Base-by-base conservation (phyloP, 2,113 vertebrate genomes). In the Urocolius indicus region DNA sequence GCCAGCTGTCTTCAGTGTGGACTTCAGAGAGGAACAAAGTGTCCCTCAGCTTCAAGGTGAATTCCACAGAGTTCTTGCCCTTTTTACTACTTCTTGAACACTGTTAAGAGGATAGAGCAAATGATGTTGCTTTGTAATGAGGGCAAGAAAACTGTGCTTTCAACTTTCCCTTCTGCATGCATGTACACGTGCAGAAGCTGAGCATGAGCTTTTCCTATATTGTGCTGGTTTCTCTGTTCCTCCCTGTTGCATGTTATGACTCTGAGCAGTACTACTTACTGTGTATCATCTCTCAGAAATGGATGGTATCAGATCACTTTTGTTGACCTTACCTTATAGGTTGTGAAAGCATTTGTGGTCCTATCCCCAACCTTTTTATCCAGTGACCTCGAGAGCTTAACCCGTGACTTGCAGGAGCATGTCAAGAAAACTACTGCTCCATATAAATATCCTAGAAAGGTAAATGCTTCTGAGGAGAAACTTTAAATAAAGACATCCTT, bases 371-470 rank as follows among this genome's bases (percentile, higher is more conserved):
- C 80, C 10, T 98, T 98, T 92, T 95, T 96, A 80, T 95, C 89
- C 30, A 80, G 81, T 19, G 93, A 98, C 77, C 95, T 89, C 62
- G 85, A 97, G 36, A 96, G 96, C 69, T 96, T 99, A 94, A 78
- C 84, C 16, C 16, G 23, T 71, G 98, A 99, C 67, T 95, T 99
- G 94, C 98, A 99, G 92, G 95, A 98, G 13, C 98, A 99, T 49
- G 98, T 99, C 80, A 99, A 98, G 97, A 98, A 97, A 87, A 95
- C 96, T 43, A 99, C 99, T 27, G 98, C 99, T 74, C 98, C 99
- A 3, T 99, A 99, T 87, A 99, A 99, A 96, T 99, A 99, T 55
- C 98, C 99, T 71, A 98, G 98, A 88, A 99, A 99, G 98, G 98
- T 97, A 98, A 97, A 96, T 91, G 57, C 19, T 92, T 63, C 52